These are phyloP conservation scores for Noctua comes DNA, from an alignment of 2,888 invertebrate genomes.

Conservation along the genomic window DNA sequence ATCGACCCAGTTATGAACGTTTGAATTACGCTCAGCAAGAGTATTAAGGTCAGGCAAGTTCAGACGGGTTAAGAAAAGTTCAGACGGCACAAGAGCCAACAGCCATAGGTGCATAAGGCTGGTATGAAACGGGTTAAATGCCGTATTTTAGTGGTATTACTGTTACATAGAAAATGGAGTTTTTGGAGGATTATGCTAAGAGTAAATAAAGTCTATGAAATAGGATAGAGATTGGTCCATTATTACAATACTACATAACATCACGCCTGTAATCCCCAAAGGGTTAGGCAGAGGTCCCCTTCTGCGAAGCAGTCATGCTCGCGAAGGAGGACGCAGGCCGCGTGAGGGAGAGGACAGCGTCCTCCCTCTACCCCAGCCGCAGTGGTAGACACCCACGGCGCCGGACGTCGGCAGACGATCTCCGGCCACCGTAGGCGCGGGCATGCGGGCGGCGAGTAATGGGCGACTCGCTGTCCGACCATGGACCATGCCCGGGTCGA, in stretches of 20 bases:
- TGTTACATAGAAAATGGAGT: neutral
- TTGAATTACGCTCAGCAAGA: conserved; percentile 48
- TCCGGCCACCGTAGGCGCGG: too few relatives aligned
- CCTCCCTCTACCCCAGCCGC: too few relatives aligned
- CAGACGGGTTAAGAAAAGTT: conserved; percentile 14
- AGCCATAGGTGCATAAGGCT: conserved; percentile 31
- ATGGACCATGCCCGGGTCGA: too few relatives aligned
- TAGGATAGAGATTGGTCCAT: neutral
- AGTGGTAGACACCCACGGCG: too few relatives aligned
- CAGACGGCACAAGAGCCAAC: conserved; percentile 40
- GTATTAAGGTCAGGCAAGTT: conserved; percentile 57
- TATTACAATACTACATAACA: neutral
- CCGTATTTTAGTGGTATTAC: neutral
- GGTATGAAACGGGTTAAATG: conserved; percentile 5
- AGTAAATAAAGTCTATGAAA: neutral
- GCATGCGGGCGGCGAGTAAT: too few relatives aligned
- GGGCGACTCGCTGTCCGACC: too few relatives aligned
- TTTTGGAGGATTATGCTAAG: neutral
- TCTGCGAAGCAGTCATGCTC: too few relatives aligned
- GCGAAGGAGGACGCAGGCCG: too few relatives aligned
- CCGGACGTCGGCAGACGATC: too few relatives aligned
- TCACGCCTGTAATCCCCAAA: neutral
- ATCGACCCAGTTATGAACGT: conserved; percentile 51
- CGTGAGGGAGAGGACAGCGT: too few relatives aligned
- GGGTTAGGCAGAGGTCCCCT: too few relatives aligned